Evolutionary conservation across 2,888 invertebrate genomes (phyloP).

Genomic region (Strigamia maritima): DNA sequence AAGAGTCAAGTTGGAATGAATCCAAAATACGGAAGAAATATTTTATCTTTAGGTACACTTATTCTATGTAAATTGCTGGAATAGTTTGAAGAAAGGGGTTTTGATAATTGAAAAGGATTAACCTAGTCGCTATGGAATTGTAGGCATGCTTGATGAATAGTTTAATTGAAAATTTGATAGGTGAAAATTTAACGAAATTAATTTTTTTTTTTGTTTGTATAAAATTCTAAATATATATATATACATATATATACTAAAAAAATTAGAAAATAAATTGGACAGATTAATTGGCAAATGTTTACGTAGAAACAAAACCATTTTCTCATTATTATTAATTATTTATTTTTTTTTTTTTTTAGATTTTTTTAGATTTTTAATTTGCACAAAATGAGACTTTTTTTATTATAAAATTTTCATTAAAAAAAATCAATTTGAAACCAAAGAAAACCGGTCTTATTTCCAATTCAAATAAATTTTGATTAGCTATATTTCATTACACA

Average conservation of each 20-base stretch:
- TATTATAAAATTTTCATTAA: not conserved
- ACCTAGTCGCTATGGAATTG: not conserved
- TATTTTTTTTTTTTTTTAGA: not conserved
- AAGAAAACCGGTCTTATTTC: not conserved
- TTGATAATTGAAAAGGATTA: not conserved
- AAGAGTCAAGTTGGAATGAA: not conserved
- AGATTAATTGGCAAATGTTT: not conserved
- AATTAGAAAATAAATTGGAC: not conserved
- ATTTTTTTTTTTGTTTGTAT: not conserved
- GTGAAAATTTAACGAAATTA: not conserved
- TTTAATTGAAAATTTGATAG: not conserved
- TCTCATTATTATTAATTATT: not conserved
- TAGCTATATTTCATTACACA: not conserved
- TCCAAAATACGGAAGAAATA: not conserved
- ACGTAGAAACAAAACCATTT: not conserved
- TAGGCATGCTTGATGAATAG: not conserved
- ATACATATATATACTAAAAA: too few species aligned
- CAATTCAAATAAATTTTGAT: not conserved
- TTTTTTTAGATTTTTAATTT: too few species aligned
- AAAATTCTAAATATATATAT: too few species aligned
- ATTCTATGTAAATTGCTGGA: constrained; percentile 1
- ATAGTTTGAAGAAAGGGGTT: not conserved
- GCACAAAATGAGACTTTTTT: not conserved
- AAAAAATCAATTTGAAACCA: not conserved
- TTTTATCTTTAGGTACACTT: not conserved